Conservation (phyloP, 1,140 invertebrate genomes). For the Bombus balteatus region DNA sequence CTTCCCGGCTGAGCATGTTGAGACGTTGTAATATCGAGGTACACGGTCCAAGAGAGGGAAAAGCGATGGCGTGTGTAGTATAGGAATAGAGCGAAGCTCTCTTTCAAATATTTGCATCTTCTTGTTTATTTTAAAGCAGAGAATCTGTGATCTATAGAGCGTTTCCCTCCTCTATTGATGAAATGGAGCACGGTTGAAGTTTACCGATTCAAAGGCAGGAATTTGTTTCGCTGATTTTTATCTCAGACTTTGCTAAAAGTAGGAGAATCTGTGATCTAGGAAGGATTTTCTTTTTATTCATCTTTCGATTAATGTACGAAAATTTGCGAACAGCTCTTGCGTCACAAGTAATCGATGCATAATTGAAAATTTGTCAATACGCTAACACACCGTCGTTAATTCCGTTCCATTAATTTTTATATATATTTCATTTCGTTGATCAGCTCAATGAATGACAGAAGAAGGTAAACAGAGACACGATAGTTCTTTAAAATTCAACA, state of each 20-base stretch:
- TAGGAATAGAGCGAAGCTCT: neutral
- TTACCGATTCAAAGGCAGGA: neutral
- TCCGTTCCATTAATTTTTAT: neutral
- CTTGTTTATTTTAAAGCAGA: neutral
- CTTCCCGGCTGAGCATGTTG: neutral
- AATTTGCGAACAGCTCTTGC: neutral
- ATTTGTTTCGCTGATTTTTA: neutral
- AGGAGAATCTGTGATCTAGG: neutral
- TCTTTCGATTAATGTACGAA: neutral
- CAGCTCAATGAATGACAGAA: no score
- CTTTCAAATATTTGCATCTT: neutral
- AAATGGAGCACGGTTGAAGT: neutral
- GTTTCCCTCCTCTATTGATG: no score
- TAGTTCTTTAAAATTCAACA: neutral
- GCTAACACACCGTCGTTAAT: no score
- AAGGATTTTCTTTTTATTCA: neutral
- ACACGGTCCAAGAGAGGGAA: neutral
- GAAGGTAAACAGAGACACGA: neutral
- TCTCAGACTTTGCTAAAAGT: neutral
- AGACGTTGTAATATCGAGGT: neutral
- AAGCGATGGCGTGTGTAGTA: neutral
- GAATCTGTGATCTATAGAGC: no score
- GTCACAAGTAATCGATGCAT: no score
- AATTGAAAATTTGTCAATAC: neutral
- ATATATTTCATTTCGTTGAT: neutral